phyloP scores from a whole-genome alignment of 2,113 vertebrate species.

The Zosterops japonicus region DNA sequence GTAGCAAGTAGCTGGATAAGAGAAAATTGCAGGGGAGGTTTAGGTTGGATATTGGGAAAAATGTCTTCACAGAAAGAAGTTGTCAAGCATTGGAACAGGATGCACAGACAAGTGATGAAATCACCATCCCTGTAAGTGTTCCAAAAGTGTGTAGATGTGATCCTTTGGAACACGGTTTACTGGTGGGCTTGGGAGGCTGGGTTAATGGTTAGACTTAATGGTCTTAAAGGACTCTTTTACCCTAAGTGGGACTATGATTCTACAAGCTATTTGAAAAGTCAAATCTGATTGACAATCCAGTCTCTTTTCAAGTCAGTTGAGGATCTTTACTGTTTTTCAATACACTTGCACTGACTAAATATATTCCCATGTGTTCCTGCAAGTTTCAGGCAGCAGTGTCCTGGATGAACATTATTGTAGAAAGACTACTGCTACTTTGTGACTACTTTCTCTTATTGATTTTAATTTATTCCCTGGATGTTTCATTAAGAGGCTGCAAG shows the following conservation, averaged over 20 bases:
- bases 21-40: neutral
- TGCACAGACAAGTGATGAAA: neutral
- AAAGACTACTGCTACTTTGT: neutral
- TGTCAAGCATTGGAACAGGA: neutral
- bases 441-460: neutral
- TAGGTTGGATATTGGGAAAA: neutral
- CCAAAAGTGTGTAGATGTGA: neutral
- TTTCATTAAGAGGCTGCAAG: conserved; percentile 27
- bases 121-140: neutral
- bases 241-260: neutral
- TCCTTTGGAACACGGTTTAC: neutral
- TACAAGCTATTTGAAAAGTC: neutral
- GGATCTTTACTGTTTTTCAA: neutral
- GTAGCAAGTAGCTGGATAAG: neutral
- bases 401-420: neutral
- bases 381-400: neutral
- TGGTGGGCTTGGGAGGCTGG: neutral
- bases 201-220: neutral
- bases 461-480: conserved; percentile 49
- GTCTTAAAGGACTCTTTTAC: neutral
- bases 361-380: neutral
- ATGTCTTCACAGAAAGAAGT: neutral
- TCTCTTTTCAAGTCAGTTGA: neutral
- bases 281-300: neutral
- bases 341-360: neutral